Evolutionary conservation across 1,140 invertebrate genomes (phyloP).

Genomic region (Phymastichus coffea): DNA sequence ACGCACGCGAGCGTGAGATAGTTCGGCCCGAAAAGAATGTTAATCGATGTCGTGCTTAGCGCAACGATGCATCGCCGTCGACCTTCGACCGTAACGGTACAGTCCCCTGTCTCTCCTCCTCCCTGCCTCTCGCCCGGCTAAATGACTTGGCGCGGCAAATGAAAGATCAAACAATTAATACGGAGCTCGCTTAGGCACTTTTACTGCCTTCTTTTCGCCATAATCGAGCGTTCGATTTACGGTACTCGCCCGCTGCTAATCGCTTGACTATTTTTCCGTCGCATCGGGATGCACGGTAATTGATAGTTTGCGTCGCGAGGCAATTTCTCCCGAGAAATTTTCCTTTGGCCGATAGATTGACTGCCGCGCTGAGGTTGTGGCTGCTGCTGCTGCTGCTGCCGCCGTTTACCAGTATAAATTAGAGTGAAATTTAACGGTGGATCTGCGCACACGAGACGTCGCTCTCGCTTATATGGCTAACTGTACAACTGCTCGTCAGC

Average conservation of each 20-base stretch:
- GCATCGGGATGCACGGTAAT: background rate
- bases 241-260: background rate
- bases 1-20: slow-evolving; percentile 22
- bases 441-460: no score
- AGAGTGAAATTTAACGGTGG: slow-evolving; percentile 4
- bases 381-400: no score
- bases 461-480: no score
- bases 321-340: no score
- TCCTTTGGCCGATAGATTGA: no score
- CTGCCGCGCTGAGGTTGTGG: no score
- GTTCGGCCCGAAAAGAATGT: slow-evolving; percentile 33
- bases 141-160: slow-evolving; percentile 38
- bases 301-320: no score
- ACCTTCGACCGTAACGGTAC: slow-evolving; percentile 42
- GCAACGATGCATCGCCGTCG: slow-evolving; percentile 39
- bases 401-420: slow-evolving; percentile 1
- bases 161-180: slow-evolving; percentile 41
- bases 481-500: background rate
- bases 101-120: no score
- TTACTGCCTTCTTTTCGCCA: no score
- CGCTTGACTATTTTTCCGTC: background rate
- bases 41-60: slow-evolving; percentile 42
- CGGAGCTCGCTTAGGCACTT: no score
- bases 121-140: slow-evolving; percentile 16
- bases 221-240: no score